phyloP scores from a whole-genome alignment of 2,113 vertebrate species.

The Megatriorchis doriae region DNA sequence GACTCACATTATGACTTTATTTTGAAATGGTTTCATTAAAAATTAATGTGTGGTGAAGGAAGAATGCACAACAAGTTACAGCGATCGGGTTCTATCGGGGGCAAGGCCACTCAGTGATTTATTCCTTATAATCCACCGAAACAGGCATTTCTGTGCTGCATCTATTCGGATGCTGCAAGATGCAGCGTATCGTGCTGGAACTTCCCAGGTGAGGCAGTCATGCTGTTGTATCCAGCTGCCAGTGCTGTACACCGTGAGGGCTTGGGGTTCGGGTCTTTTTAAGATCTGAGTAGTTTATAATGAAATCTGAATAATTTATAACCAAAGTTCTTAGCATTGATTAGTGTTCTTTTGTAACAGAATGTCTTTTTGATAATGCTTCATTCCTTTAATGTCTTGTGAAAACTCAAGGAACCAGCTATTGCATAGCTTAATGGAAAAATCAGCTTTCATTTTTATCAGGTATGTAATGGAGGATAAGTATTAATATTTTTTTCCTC shows the following conservation, averaged over 20 bases:
- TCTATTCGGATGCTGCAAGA: neutral
- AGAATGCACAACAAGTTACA: conserved; percentile 58
- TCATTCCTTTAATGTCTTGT: conserved; percentile 56
- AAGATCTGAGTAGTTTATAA: conserved; percentile 66
- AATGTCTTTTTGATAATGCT: conserved; percentile 56
- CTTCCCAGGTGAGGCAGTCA: conserved; percentile 37
- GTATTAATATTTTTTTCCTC: neutral
- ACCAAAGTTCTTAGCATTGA: conserved; percentile 67
- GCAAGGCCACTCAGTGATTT: conserved; percentile 6
- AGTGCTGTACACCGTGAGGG: neutral
- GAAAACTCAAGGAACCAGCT: conserved; percentile 61
- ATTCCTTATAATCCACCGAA: conserved; percentile 18
- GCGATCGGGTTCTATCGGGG: conserved; percentile 23
- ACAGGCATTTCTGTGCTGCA: neutral
- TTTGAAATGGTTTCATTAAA: conserved; percentile 79
- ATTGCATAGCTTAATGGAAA: conserved; percentile 49
- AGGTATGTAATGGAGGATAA: neutral
- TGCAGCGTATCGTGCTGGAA: neutral
- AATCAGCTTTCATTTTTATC: conserved; percentile 52
- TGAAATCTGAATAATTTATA: conserved; percentile 74
- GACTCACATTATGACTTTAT: conserved; percentile 74
- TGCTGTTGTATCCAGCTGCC: neutral
- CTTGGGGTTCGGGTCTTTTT: conserved; percentile 41
- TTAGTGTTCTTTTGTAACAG: conserved; percentile 67
- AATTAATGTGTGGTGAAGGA: conserved; percentile 75